Evolutionary conservation across 2,797 vertebrate genomes (phyloP).

Genomic region (Silurus lanzhouensis): DNA sequence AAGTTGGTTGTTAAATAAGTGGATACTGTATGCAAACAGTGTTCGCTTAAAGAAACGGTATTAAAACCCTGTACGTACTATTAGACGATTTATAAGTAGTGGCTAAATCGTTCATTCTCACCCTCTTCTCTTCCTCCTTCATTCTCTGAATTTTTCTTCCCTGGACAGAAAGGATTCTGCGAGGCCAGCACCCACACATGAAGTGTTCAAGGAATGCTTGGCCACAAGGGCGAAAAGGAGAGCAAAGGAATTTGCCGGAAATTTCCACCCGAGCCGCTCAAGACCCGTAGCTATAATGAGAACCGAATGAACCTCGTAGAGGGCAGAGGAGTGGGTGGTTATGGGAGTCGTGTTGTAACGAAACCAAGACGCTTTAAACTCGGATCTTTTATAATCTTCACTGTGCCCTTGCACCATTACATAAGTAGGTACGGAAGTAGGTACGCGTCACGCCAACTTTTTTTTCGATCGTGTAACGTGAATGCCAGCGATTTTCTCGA

Average conservation of each 20-base stretch:
- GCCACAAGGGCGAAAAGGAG: slow-evolving; percentile 37
- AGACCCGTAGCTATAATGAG: slow-evolving; percentile 22
- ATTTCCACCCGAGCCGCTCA: slow-evolving; percentile 25
- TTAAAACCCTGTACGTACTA: background rate
- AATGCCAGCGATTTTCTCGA: background rate
- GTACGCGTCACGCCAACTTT: background rate
- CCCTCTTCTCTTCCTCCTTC: slow-evolving; percentile 24
- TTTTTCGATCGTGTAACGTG: too few species aligned
- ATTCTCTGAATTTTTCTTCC: slow-evolving; percentile 20
- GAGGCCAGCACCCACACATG: slow-evolving; percentile 43
- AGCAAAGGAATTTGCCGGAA: slow-evolving; percentile 38
- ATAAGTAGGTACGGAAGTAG: background rate
- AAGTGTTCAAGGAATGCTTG: slow-evolving; percentile 43
- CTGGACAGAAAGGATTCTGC: slow-evolving; percentile 23
- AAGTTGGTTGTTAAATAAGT: too few species aligned
- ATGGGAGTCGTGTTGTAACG: background rate
- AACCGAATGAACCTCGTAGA: slow-evolving; percentile 17
- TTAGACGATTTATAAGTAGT: background rate
- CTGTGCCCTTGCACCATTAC: background rate
- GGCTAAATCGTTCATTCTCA: background rate
- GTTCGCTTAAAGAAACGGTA: background rate
- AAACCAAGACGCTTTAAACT: background rate
- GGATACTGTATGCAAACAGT: too few species aligned
- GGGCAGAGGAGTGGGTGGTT: slow-evolving; percentile 17
- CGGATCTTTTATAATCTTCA: background rate